phyloP scores from a whole-genome alignment of 2,888 invertebrate genomes.

The Psococerastis gibbosa region DNA sequence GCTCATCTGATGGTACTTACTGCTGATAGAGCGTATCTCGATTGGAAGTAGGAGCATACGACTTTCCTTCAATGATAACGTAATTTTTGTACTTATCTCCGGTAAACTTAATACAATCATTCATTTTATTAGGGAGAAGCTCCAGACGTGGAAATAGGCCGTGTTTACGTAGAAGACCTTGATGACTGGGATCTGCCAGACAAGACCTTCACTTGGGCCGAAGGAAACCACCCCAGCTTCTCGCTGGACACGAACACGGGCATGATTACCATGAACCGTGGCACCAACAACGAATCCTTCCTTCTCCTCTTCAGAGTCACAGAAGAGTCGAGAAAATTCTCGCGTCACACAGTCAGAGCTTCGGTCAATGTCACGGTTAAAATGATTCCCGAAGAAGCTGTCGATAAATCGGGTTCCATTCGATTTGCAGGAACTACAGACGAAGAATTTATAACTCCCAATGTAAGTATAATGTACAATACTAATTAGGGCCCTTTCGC shows the following conservation, averaged over 20 bases:
- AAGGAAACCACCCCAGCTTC: constrained; percentile 40
- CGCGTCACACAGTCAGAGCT: constrained; percentile 53
- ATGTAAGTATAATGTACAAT: too few species aligned
- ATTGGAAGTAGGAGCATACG: too few species aligned
- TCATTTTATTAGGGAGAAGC: constrained; percentile 43
- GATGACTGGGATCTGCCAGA: constrained; percentile 96
- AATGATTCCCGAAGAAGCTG: constrained; percentile 78
- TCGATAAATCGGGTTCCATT: constrained; percentile 81
- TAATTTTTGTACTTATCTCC: too few species aligned
- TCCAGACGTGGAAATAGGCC: constrained; percentile 67
- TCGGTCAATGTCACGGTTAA: constrained; percentile 73
- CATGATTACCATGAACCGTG: constrained; percentile 69
- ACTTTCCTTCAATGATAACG: too few species aligned
- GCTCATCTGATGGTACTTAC: too few species aligned
- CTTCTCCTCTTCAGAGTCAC: constrained; percentile 51
- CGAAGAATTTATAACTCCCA: constrained; percentile 62
- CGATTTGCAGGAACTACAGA: constrained; percentile 62
- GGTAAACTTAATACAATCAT: too few species aligned
- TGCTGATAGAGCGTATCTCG: too few species aligned
- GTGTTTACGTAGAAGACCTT: constrained; percentile 80
- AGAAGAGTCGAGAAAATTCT: constrained; percentile 40
- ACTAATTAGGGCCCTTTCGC: too few species aligned
- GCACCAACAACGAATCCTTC: constrained; percentile 58
- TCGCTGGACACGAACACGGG: constrained; percentile 56
- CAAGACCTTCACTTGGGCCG: constrained; percentile 63